Evolutionary conservation across 2,113 vertebrate species (phyloP), one percentile per base, ranked within the genome.

Genomic region (Notarius lentiginosus): DNA sequence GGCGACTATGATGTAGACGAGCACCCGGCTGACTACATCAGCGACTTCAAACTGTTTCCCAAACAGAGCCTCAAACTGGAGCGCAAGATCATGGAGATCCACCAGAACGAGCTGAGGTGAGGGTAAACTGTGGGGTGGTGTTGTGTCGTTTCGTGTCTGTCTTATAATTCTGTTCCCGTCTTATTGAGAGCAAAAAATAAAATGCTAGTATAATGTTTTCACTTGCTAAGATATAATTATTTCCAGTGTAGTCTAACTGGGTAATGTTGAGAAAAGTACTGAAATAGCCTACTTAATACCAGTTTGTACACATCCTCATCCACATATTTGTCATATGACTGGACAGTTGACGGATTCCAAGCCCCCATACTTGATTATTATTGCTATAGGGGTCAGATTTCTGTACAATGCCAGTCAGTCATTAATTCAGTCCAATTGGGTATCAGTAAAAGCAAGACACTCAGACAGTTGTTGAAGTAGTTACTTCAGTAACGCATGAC

Each of bases 21-120:
- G 86, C 97, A 99, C 86, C 95, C 97, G 18, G 97, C 96, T 82
- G 97, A 98, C 95, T 99, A 99, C 89, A 94, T 99, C 95, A 95
- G 93, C 1, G 96, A 99, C 89, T 99, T 99, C 86, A 97, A 96
- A 89, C 96, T 99, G 91, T 99, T 99, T 91, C 98, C 98, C 22
- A 99, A 99, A 92, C 98, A 99, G 83, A 97, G 97, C 51, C 96
- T 97, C 91, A 99, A 98, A 88, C 95, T 99, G 27, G 97, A 99
- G 93, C 96, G 96, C 93, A 99, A 97, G 95, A 99, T 99, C 89
- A 95, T 95, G 89, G 98, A 99, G 91, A 97, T 98, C 90, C 98
- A 99, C 93, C 97, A 96, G 94, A 97, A 95, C 61, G 97, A 99
- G 93, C 96, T 98, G 92, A 98, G 98, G 98, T 99, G 96, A 88